phyloP scores from a whole-genome alignment of 2,113 vertebrate genomes.

The Morone saxatilis region DNA sequence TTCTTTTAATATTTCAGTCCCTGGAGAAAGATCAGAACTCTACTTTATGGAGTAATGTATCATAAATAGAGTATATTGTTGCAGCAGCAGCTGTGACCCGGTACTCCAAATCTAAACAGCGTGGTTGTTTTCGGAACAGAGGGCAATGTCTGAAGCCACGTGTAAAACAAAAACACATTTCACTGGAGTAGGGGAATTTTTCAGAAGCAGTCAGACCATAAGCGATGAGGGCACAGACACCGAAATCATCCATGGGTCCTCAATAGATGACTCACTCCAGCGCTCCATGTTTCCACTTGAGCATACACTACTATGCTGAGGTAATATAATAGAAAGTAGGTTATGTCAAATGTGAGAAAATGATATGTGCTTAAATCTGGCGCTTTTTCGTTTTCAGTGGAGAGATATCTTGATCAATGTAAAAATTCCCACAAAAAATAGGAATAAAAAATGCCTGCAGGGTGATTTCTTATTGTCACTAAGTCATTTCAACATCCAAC shows the following conservation, averaged over 20 bases:
- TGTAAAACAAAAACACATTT: constrained; percentile 33
- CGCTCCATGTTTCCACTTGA: background rate
- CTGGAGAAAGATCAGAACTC: background rate
- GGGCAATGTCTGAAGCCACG: background rate
- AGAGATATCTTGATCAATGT: background rate
- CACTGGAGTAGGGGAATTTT: constrained; percentile 1
- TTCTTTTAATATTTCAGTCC: background rate
- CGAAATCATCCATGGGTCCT: constrained; percentile 30
- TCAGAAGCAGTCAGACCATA: constrained; percentile 18
- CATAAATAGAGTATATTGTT: constrained; percentile 10
- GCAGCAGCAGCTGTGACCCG: constrained; percentile 11
- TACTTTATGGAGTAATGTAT: background rate
- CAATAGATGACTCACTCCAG: constrained; percentile 33
- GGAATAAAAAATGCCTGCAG: background rate
- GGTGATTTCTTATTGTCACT: background rate
- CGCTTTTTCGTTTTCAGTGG: background rate
- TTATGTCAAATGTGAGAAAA: constrained; percentile 2
- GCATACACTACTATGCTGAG: background rate
- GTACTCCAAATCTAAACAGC: constrained; percentile 12
- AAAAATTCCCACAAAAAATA: no score
- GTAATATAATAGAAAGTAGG: background rate
- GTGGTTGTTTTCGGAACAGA: constrained; percentile 19
- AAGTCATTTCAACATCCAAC: background rate
- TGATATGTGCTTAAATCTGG: background rate
- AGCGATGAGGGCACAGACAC: constrained; percentile 21